These are phyloP conservation scores for Centropus unirufus DNA, from an alignment of 2,113 vertebrate genomes.

Conservation along the genomic window DNA sequence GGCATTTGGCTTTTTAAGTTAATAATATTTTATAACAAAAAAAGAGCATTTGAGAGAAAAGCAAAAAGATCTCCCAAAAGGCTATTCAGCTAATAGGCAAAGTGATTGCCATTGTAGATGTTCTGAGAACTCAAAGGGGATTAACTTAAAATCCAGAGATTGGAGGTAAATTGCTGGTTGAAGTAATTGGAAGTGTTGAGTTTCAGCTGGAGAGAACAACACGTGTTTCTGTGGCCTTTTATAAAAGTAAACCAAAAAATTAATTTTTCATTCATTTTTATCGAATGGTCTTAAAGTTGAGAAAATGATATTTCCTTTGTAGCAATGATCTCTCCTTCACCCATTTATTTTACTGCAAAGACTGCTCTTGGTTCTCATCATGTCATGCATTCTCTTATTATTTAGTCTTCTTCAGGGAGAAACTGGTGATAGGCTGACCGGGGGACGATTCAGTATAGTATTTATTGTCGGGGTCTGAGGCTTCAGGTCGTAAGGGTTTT, in stretches of 20 bases:
- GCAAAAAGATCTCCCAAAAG: conserved; percentile 44
- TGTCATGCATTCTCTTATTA: not conserved
- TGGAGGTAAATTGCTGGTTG: conserved; percentile 55
- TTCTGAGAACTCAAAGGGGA: conserved; percentile 42
- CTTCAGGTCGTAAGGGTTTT: not conserved
- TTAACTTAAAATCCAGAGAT: conserved; percentile 24
- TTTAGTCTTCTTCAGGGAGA: not conserved
- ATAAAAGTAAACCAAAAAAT: not conserved
- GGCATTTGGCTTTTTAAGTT: conserved; percentile 58
- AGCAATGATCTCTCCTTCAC: not conserved
- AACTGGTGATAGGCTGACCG: not conserved
- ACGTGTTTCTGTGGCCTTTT: not conserved
- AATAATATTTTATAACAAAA: conserved; percentile 67
- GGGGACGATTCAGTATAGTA: not conserved
- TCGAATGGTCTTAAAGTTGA: not conserved
- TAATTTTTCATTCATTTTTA: not conserved
- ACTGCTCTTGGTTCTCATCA: not conserved
- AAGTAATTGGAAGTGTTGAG: conserved; percentile 40
- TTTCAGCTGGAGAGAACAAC: conserved; percentile 31
- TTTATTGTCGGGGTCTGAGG: not conserved
- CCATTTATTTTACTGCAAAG: not conserved
- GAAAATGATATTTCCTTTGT: not conserved
- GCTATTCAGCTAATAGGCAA: conserved; percentile 41
- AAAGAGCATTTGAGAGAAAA: not conserved
- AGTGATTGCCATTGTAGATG: conserved; percentile 42